A percentile compares a stretch with the other conserved stretches of the same genome.
These are phyloP conservation scores for Goniozus legneri DNA, from an alignment of 1,140 invertebrate species.

Conservation along the genomic window DNA sequence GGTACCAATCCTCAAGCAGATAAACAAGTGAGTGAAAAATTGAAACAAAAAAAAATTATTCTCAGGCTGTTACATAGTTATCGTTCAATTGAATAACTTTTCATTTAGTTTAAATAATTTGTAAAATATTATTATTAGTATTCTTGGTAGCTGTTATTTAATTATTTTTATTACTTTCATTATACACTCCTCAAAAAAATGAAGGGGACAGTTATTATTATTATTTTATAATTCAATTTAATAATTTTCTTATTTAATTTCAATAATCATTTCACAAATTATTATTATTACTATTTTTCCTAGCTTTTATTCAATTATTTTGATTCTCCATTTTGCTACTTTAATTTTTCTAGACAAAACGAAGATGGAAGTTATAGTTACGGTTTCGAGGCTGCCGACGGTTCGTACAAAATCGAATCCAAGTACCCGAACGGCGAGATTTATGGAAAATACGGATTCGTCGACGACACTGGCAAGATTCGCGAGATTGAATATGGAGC, in stretches of 20 bases:
- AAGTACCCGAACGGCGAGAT: constrained; percentile 79
- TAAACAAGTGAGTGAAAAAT: constrained; percentile 60
- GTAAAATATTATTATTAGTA: background rate
- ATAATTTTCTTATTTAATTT: background rate
- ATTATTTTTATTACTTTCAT: background rate
- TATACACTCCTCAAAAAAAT: no score
- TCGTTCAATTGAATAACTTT: background rate
- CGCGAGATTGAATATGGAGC: constrained; percentile 78
- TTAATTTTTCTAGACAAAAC: constrained; percentile 59
- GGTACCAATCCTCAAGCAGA: constrained; percentile 79
- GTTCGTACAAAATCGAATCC: constrained; percentile 89
- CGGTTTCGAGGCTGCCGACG: constrained; percentile 85
- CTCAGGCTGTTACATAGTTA: no score
- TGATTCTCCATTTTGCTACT: background rate
- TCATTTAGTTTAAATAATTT: background rate
- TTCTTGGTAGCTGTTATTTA: background rate
- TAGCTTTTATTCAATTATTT: constrained; percentile 1
- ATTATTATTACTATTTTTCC: background rate
- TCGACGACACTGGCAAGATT: constrained; percentile 71
- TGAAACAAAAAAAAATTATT: no score
- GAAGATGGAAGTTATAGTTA: constrained; percentile 84
- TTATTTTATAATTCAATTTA: background rate
- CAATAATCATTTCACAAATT: background rate
- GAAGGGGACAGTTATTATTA: no score
- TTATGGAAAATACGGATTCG: constrained; percentile 78